Evolutionary conservation across 2,113 vertebrate genomes (phyloP).

Genomic region (Actenoides lindsayi): DNA sequence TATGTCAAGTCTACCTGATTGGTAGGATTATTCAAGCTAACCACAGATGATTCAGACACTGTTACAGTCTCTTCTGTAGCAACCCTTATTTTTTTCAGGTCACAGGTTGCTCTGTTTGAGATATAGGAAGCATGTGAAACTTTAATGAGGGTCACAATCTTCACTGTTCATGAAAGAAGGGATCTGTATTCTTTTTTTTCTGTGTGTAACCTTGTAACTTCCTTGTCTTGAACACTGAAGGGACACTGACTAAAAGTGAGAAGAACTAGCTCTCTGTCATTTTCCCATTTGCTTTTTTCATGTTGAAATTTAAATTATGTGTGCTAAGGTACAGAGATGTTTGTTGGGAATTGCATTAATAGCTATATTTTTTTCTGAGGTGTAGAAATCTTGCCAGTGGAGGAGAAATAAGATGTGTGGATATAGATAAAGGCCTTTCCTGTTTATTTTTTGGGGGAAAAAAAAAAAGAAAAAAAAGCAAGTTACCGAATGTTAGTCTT

Average conservation of each 20-base stretch:
- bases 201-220: background rate
- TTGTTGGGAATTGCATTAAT: background rate
- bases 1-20: background rate
- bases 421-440: background rate
- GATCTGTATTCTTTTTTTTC: background rate
- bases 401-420: background rate
- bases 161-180: background rate
- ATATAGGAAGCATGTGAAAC: background rate
- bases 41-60: accelerated
- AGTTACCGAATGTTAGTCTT: background rate
- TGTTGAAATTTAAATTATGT: background rate
- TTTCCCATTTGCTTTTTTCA: background rate
- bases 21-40: background rate
- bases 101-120: background rate
- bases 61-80: background rate
- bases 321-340: background rate
- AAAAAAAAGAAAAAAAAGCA: background rate
- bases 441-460: background rate
- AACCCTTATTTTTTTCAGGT: background rate
- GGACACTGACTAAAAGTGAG: background rate
- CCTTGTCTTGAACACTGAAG: background rate
- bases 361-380: background rate
- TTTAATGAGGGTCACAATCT: background rate
- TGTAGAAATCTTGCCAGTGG: background rate
- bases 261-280: background rate